Evolutionary conservation across 1,140 invertebrate genomes (phyloP).

Genomic region (Drosophila serrata): DNA sequence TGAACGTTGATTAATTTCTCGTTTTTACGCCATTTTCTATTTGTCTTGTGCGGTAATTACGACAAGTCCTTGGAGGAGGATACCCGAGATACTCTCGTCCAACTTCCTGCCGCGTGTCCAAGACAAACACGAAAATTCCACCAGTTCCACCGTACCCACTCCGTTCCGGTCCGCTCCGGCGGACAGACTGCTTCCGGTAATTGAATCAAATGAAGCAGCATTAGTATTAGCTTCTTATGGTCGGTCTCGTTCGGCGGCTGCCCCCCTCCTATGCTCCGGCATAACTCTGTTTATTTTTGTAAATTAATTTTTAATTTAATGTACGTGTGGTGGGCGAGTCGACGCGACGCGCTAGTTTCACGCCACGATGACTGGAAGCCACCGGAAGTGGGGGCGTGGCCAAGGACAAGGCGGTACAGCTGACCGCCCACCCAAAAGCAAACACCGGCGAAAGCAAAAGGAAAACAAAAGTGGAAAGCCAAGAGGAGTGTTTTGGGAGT

Average conservation of each 20-base stretch:
- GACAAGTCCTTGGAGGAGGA: slow-evolving; percentile 61
- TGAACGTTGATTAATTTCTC: slow-evolving; percentile 78
- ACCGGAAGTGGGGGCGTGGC: slow-evolving; percentile 52
- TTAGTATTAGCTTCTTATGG: slow-evolving; percentile 82
- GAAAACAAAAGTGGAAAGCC: slow-evolving; percentile 51
- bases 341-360: slow-evolving; percentile 65
- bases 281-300: slow-evolving; percentile 80
- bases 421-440: slow-evolving; percentile 20
- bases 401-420: slow-evolving; percentile 9
- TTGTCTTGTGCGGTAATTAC: slow-evolving; percentile 82
- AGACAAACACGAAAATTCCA: slow-evolving; percentile 68
- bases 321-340: slow-evolving; percentile 60
- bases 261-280: slow-evolving; percentile 21
- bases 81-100: slow-evolving; percentile 11
- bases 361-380: slow-evolving; percentile 49
- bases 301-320: slow-evolving; percentile 84
- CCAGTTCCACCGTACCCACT: not conserved
- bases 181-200: slow-evolving; percentile 74
- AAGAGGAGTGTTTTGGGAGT: not conserved
- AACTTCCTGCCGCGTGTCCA: slow-evolving; percentile 61
- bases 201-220: slow-evolving; percentile 83
- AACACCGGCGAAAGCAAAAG: slow-evolving; percentile 42
- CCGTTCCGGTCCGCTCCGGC: slow-evolving; percentile 18
- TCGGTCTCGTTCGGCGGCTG: slow-evolving; percentile 36
- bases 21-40: slow-evolving; percentile 82